Conservation (phyloP, 2,113 vertebrate genomes). For the Phocoena sinus region DNA sequence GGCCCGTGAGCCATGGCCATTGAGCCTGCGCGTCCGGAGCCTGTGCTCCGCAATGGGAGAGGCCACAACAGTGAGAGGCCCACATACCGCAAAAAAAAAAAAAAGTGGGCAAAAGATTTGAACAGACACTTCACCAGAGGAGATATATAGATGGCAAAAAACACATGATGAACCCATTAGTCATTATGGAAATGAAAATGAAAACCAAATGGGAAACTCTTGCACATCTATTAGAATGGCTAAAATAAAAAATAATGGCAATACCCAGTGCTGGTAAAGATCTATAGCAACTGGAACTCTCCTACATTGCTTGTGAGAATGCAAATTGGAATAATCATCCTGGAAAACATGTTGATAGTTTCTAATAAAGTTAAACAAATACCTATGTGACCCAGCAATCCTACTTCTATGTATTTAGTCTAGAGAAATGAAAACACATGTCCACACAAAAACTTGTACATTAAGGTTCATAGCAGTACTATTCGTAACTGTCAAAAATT, state of each 20-base stretch:
- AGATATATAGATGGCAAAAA: neutral
- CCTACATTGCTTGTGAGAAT: too few species aligned
- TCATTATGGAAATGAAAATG: neutral
- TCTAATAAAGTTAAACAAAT: too few species aligned
- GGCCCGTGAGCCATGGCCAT: too few species aligned
- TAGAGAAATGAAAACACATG: neutral
- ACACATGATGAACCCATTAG: too few species aligned
- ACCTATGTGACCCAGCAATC: neutral
- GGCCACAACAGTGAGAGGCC: too few species aligned
- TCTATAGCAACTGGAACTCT: too few species aligned
- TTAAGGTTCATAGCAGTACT: neutral
- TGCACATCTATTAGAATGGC: neutral
- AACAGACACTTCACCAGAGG: neutral
- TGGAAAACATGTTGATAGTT: too few species aligned
- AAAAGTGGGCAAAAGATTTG: neutral
- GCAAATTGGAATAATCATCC: too few species aligned
- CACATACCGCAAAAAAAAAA: too few species aligned
- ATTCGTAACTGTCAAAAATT: neutral
- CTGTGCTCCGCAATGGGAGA: too few species aligned
- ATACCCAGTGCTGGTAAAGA: neutral
- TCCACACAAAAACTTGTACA: too few species aligned
- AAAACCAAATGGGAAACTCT: neutral
- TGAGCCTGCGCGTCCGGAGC: too few species aligned
- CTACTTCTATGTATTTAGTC: neutral
- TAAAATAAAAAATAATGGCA: neutral